These are phyloP conservation scores for Pantala flavescens DNA, from an alignment of 1,140 invertebrate genomes.

Conservation along the genomic window DNA sequence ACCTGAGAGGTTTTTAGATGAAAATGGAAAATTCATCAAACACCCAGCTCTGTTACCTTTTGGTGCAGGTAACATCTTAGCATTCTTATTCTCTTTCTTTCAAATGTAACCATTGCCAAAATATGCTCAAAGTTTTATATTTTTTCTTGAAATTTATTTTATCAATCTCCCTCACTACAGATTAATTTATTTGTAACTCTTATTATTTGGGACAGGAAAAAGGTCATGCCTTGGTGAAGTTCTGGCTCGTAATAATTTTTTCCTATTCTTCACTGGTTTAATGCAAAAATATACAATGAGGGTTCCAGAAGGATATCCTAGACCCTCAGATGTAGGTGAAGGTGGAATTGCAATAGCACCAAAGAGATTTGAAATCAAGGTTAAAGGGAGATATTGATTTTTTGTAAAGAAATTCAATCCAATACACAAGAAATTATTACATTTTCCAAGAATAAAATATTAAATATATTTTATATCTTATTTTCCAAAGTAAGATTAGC, in stretches of 20 bases:
- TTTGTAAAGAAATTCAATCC: too few species aligned
- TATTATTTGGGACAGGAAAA: slow-evolving; percentile 39
- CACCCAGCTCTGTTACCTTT: slow-evolving; percentile 41
- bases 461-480: too few species aligned
- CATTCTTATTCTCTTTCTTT: too few species aligned
- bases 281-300: slow-evolving; percentile 50
- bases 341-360: neutral
- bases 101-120: too few species aligned
- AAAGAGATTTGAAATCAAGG: neutral
- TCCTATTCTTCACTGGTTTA: slow-evolving; percentile 48
- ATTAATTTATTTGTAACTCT: too few species aligned
- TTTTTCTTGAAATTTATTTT: too few species aligned
- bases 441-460: too few species aligned
- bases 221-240: slow-evolving; percentile 62
- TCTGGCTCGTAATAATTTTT: slow-evolving; percentile 53
- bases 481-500: too few species aligned
- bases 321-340: neutral
- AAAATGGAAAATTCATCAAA: slow-evolving; percentile 36
- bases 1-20: slow-evolving; percentile 46
- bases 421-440: too few species aligned
- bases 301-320: slow-evolving; percentile 27
- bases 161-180: too few species aligned
- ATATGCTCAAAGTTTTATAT: too few species aligned
- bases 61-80: slow-evolving; percentile 36
- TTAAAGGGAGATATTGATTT: neutral